These are phyloP conservation scores for Tamandua tetradactyla DNA, from an alignment of 2,797 vertebrate species.

Conservation along the genomic window DNA sequence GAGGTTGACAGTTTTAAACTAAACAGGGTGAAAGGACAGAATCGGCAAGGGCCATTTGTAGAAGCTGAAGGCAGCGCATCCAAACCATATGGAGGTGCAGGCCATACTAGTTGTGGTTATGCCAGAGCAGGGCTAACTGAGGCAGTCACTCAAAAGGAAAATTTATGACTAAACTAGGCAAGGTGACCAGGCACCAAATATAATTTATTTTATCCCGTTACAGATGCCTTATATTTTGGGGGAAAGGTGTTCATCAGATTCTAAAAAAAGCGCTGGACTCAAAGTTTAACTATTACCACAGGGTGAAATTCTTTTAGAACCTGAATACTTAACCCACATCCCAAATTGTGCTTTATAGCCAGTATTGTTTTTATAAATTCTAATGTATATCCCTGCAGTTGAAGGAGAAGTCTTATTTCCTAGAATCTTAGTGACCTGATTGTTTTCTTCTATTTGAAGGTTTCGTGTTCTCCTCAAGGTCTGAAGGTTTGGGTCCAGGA, in stretches of 20 bases:
- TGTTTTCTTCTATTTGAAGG: constrained; percentile 83
- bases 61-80: background rate
- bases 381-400: background rate
- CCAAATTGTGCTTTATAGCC: constrained; percentile 14
- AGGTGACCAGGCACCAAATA: too few relatives aligned
- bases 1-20: background rate
- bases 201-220: too few relatives aligned
- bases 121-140: too few relatives aligned
- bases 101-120: background rate
- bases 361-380: background rate
- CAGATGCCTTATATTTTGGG: background rate
- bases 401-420: background rate
- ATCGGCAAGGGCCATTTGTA: too few relatives aligned
- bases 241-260: background rate
- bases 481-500: constrained; percentile 92
- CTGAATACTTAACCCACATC: background rate
- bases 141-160: too few relatives aligned
- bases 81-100: too few relatives aligned
- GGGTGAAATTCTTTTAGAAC: constrained; percentile 30
- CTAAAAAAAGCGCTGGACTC: background rate
- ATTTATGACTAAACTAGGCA: too few relatives aligned
- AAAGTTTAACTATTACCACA: background rate
- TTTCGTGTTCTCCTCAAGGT: constrained; percentile 91
- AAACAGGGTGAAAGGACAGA: background rate
- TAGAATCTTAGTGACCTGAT: constrained; percentile 34